Evolutionary conservation across 2,113 vertebrate genomes (phyloP), one percentile per base, ranked within the genome.

Genomic region (Tragelaphus imberbis): DNA sequence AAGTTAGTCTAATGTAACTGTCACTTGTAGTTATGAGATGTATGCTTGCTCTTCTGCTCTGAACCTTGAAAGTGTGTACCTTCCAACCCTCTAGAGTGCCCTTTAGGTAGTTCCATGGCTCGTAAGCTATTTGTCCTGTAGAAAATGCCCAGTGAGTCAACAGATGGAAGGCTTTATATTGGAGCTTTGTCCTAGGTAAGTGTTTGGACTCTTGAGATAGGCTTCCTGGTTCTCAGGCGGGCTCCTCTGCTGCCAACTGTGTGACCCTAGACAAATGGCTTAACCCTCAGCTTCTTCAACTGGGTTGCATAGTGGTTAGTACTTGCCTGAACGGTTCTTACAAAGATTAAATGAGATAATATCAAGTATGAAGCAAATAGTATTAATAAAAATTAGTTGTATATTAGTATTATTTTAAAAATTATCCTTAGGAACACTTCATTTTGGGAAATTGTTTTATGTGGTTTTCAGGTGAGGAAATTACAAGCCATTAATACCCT

Each of bases 1-100:
- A 71, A 89, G 82, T 96, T 94, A 65, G 87, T 91, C 77, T 96
- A 61, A 88, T 93, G 71, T 68, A 92, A 84, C 94, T 95, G 81
- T 92, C 17, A 7, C 49, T 80, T 23, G 7, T 33, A 63, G 63
- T 94, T 80, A 75, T 79, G 90, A 89, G 21, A 95, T 27, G 4
- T n/a, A 25, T 25, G 5, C 33, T 84, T 58, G 65, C 27, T 88
- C 68, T 91, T 96, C 59, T 95, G 33, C 23, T 9, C 0, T n/a
- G 80, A 94, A 91, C 86, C 71, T 53, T 49, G 12, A 47, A 44
- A 47, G 23, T 88, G 21, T 90, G 87, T 55, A 16, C 59, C 65
- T 82, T 61, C 7, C 15, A 33, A 6, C 17, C 23, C 6, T 23
- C 51, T 11, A 1, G 19, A 84, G 47, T 71, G 53, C 47, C 36